A percentile compares a stretch with the other conserved stretches of the same genome.
Conservation (phyloP, 2,113 vertebrate species). For the Sturnus vulgaris region DNA sequence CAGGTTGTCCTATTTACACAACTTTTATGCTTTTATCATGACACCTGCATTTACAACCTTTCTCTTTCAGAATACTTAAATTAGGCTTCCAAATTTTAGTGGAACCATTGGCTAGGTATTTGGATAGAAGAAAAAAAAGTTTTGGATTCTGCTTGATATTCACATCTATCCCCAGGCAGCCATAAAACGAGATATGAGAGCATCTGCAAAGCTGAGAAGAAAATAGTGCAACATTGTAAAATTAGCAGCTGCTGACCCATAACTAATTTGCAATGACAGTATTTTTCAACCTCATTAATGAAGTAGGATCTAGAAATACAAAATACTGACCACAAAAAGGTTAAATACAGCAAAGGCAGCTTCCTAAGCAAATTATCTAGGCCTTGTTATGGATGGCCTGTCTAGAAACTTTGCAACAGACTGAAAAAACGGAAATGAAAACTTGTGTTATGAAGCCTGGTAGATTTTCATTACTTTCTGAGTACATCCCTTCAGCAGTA, state of each 20-base stretch:
- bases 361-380: not conserved
- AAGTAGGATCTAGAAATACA: not conserved
- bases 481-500: not conserved
- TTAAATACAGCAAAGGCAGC: slow-evolving; percentile 17
- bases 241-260: slow-evolving; percentile 39
- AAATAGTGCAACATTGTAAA: slow-evolving; percentile 7
- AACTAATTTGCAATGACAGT: not conserved
- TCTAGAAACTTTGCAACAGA: not conserved
- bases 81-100: not conserved
- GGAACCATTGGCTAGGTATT: not conserved
- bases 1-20: not conserved
- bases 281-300: slow-evolving; percentile 33
- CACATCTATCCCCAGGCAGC: not conserved
- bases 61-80: not conserved
- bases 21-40: not conserved
- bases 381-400: not conserved
- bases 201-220: not conserved
- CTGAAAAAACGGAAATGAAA: not conserved
- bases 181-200: not conserved
- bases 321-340: not conserved
- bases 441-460: not conserved
- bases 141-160: not conserved
- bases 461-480: slow-evolving; percentile 2
- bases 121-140: not conserved
- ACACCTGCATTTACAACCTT: not conserved